Percentiles rank a stretch among this genome's conserved stretches.
These are phyloP conservation scores for Coleophora deauratella DNA, from an alignment of 2,888 invertebrate species.

Conservation along the genomic window DNA sequence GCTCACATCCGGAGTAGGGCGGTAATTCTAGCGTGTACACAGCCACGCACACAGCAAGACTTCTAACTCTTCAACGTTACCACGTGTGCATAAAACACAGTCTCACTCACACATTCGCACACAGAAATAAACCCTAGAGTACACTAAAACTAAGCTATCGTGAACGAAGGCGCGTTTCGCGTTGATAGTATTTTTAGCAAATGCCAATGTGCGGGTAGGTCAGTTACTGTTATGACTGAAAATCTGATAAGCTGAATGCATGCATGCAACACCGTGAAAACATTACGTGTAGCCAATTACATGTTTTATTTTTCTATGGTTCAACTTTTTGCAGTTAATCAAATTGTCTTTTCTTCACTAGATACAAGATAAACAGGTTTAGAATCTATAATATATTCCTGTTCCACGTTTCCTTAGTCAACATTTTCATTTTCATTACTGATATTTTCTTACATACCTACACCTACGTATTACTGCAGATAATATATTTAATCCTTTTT, in stretches of 20 bases:
- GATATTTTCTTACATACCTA: no score
- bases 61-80: constrained; percentile 31
- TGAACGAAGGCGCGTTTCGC: constrained; percentile 59
- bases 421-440: no score
- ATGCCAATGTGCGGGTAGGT: constrained; percentile 60
- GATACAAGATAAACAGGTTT: no score
- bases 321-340: no score
- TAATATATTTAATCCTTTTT: no score
- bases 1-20: constrained; percentile 69
- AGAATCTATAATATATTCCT: no score
- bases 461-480: no score
- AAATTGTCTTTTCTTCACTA: no score
- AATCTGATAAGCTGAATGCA: constrained; percentile 36
- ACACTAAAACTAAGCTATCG: constrained; percentile 41
- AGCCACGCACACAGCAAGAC: constrained; percentile 34
- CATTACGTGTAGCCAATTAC: no score
- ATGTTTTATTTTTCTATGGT: no score
- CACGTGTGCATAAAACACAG: constrained; percentile 18
- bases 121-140: constrained; percentile 29
- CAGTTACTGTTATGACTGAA: constrained; percentile 62
- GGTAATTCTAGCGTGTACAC: constrained; percentile 30
- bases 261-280: no score
- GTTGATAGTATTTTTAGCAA: constrained; percentile 55
- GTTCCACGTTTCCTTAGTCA: no score
- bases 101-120: constrained; percentile 20